Evolutionary conservation across 2,888 invertebrate genomes (phyloP).

Genomic region (Agrochola lota): DNA sequence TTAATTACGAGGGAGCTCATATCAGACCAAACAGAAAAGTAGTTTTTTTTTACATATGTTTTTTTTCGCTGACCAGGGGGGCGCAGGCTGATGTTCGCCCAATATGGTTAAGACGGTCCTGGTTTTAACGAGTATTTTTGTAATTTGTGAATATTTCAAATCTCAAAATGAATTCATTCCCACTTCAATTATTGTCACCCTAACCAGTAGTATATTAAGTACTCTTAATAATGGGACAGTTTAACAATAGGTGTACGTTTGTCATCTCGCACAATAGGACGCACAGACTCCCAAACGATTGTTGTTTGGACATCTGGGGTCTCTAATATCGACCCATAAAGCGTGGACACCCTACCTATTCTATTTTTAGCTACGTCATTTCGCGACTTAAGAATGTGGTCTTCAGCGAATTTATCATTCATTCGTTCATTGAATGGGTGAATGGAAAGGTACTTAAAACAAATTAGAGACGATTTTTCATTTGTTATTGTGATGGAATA

Average conservation of each 20-base stretch:
- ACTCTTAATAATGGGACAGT: constrained; percentile 83
- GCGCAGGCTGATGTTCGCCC: too few relatives aligned
- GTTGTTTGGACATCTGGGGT: constrained; percentile 89
- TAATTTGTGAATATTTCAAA: too few relatives aligned
- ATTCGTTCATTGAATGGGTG: constrained; percentile 46
- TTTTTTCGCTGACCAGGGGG: too few relatives aligned
- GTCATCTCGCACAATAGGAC: constrained; percentile 81
- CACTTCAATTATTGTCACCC: constrained; percentile 68
- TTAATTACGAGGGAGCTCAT: too few relatives aligned
- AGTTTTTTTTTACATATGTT: too few relatives aligned
- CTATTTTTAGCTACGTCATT: constrained; percentile 78
- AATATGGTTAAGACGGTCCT: too few relatives aligned
- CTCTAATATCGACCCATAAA: constrained; percentile 76
- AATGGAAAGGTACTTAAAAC: constrained; percentile 41
- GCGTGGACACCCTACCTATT: constrained; percentile 75
- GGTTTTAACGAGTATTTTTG: not conserved
- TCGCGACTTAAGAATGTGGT: constrained; percentile 71
- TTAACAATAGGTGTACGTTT: constrained; percentile 83
- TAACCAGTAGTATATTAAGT: constrained; percentile 84
- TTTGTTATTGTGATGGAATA: constrained; percentile 12
- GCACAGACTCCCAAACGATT: constrained; percentile 77
- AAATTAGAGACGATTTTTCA: constrained; percentile 59
- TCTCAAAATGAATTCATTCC: not conserved
- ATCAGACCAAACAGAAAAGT: too few relatives aligned
- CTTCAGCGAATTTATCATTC: constrained; percentile 68